Percentiles rank a stretch among this genome's conserved stretches.
Conservation (phyloP, 2,888 invertebrate genomes). For the Caprella mutica region DNA sequence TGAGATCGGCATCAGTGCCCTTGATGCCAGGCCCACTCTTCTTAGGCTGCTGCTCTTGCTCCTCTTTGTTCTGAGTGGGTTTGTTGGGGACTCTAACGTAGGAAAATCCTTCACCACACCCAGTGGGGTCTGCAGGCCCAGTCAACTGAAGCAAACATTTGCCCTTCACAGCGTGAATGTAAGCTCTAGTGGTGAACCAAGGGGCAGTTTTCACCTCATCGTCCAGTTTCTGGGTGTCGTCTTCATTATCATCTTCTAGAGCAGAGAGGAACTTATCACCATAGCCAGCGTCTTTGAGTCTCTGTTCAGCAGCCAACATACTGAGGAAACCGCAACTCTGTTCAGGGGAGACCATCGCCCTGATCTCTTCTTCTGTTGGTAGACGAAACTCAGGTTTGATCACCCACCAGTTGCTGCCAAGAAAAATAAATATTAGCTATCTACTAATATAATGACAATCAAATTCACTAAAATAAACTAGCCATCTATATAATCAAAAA, state of each 20-base stretch:
- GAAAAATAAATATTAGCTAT: too few species aligned
- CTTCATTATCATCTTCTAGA: conserved; percentile 87
- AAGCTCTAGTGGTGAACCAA: conserved; percentile 98
- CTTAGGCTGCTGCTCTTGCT: conserved; percentile 81
- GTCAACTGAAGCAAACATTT: conserved; percentile 91
- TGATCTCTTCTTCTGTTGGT: conserved; percentile 94
- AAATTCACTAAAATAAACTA: too few species aligned
- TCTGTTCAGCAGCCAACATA: conserved; percentile 93
- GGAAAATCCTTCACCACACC: conserved; percentile 95
- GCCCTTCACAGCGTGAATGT: conserved; percentile 94
- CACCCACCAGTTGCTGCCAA: conserved; percentile 87
- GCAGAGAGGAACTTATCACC: conserved; percentile 96
- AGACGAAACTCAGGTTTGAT: conserved; percentile 86
- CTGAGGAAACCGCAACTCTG: conserved; percentile 97
- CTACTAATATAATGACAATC: too few species aligned
- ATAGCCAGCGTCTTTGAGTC: conserved; percentile 67
- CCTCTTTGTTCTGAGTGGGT: conserved; percentile 59
- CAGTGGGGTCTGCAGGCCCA: conserved; percentile 43
- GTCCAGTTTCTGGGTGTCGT: conserved; percentile 89
- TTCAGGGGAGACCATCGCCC: conserved; percentile 97
- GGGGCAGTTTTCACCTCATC: conserved; percentile 96
- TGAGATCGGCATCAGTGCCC: conserved; percentile 95
- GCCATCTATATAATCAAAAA: too few species aligned
- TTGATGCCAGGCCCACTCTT: conserved; percentile 78
- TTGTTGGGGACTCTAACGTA: conserved; percentile 96